These are phyloP conservation scores for Oreochromis mossambicus DNA, from an alignment of 2,797 vertebrate genomes.

Conservation along the genomic window DNA sequence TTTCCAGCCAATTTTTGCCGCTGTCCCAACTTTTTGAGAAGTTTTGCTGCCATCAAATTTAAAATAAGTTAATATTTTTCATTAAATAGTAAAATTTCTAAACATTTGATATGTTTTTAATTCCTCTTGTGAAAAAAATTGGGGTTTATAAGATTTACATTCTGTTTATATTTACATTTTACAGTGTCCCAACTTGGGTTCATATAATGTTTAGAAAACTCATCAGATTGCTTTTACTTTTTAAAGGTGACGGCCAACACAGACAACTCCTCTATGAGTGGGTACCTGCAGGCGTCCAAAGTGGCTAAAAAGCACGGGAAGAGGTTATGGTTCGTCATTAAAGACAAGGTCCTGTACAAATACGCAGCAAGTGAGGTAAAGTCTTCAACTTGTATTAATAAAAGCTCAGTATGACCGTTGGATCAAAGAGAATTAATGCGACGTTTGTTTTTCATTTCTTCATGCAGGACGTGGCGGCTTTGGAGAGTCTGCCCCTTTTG, in stretches of 20 bases:
- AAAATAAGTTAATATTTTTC: neutral
- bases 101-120: neutral
- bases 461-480: conserved; percentile 89
- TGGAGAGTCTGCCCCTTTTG: conserved; percentile 92
- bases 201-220: neutral
- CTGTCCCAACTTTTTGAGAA: neutral
- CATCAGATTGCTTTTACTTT: neutral
- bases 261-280: conserved; percentile 93
- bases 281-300: conserved; percentile 91
- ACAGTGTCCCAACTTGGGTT: neutral
- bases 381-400: neutral
- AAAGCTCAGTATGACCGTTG: neutral
- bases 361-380: conserved; percentile 98
- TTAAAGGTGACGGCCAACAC: conserved; percentile 90
- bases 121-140: neutral
- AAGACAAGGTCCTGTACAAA: conserved; percentile 95
- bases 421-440: neutral
- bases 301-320: conserved; percentile 90
- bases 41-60: neutral
- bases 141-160: neutral
- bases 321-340: conserved; percentile 96
- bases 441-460: neutral
- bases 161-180: neutral
- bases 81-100: neutral
- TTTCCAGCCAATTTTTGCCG: neutral